Percentiles rank a stretch among this genome's conserved stretches.
Conservation (phyloP, 2,113 vertebrate genomes). For the Epinephelus moara region DNA sequence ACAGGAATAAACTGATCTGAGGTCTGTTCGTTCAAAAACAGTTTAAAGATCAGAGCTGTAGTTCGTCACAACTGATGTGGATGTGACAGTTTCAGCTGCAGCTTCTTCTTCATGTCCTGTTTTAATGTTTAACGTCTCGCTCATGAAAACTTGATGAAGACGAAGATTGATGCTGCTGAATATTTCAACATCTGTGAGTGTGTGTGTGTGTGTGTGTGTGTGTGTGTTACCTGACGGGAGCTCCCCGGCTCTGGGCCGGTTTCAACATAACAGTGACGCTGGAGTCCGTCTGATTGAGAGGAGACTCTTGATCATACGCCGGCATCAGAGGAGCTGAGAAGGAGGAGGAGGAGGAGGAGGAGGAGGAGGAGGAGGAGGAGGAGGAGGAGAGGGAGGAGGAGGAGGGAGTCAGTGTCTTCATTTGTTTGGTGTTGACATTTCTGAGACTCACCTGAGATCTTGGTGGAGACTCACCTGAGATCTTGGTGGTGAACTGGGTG, state of each 20-base stretch:
- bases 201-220: conserved; percentile 3
- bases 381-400: conserved; percentile 83
- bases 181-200: conserved; percentile 32
- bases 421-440: no score
- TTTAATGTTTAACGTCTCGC: conserved; percentile 44
- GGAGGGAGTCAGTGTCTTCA: not conserved
- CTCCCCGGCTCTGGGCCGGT: conserved; percentile 95
- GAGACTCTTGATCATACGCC: conserved; percentile 93
- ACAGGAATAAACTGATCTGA: no score
- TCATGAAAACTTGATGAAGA: conserved; percentile 50
- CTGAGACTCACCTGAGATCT: no score
- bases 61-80: no score
- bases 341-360: no score
- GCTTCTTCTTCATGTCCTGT: conserved; percentile 5
- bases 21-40: no score
- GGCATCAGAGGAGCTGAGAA: conserved; percentile 95
- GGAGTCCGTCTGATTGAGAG: conserved; percentile 97
- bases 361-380: conserved; percentile 72
- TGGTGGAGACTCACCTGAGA: conserved; percentile 86
- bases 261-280: conserved; percentile 94
- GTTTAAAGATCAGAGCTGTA: no score
- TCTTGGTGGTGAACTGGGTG: conserved; percentile 96
- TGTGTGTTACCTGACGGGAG: conserved; percentile 94
- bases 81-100: not conserved
- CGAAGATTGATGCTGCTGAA: conserved; percentile 50